Base-by-base conservation (phyloP, 2,113 vertebrate genomes). In the Leiothrix lutea region DNA sequence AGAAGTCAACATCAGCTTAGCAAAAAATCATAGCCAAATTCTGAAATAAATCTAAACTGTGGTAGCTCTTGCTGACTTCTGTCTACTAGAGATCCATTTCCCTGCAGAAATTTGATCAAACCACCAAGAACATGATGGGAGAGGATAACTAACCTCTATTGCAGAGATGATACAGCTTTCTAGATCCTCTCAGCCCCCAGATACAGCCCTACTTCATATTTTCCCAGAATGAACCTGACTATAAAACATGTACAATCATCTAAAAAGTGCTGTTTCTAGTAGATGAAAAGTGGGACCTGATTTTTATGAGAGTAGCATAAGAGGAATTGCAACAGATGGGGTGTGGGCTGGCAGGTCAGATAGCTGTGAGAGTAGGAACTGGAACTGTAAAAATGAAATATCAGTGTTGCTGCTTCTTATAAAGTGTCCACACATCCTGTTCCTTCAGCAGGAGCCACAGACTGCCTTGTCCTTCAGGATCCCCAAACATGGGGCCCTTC, bases 271-370 rank as follows among this genome's bases (percentile, higher is more conserved):
- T 78, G 64, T 66, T 92, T 86, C 29, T 74, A 29, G 33, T 58
- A 64, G 72, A 66, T 72, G 47, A 50, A 82, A 71, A 95, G 31
- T 15, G 24, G 53, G 73, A 48, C 44, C 17, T 71, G 51, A 71
- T 90, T 85, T 94, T 5, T 85, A 73, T 57, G 80, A 50, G 67
- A 81, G 60, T 66, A 86, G 65, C 0, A 0, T 38, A n/a, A 80
- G 50, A 87, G 65, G 56, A 79, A 31, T 58, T 69, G 73, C 87
- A 94, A 50, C 87, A 93, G 90, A 84, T 75, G 87, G 53, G 67
- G 53, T 71, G 80, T 71, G 81, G 87, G 84, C 67, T 91, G 90
- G 53, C 57, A 87, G 95, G 92, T 90, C 90, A 87, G 38, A 71
- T 81, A 75, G 51, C 65, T 92, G 53, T 72, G 51, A 85, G 80